Percentiles rank a stretch among this genome's conserved stretches.
phyloP scores from a whole-genome alignment of 2,888 invertebrate species.

The Bruchidius siliquastri region DNA sequence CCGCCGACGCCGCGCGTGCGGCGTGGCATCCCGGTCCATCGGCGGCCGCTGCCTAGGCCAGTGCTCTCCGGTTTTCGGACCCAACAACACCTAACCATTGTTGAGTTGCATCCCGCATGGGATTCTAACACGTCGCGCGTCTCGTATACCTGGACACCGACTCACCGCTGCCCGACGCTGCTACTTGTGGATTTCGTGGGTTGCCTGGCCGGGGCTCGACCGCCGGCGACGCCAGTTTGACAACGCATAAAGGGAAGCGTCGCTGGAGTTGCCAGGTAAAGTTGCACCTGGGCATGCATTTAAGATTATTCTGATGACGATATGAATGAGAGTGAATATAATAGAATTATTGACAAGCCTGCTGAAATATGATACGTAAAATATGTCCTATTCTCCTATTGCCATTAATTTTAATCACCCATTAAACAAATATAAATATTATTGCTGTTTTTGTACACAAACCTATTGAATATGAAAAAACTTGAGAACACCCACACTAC shows the following conservation, averaged over 20 bases:
- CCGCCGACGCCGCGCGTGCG: neutral
- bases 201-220: neutral
- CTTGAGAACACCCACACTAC: too few relatives aligned
- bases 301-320: neutral
- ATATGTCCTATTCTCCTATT: too few relatives aligned
- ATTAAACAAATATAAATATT: too few relatives aligned
- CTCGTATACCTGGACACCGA: neutral
- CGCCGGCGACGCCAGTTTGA: neutral
- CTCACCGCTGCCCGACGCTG: neutral
- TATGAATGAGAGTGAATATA: too few relatives aligned
- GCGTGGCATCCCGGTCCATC: constrained; percentile 16
- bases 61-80: constrained; percentile 28
- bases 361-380: too few relatives aligned
- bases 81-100: neutral
- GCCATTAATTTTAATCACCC: too few relatives aligned
- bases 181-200: neutral
- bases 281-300: neutral
- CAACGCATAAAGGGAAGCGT: neutral
- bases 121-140: neutral
- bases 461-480: too few relatives aligned
- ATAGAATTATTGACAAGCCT: too few relatives aligned
- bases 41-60: constrained; percentile 26
- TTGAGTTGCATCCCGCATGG: neutral
- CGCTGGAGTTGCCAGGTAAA: neutral
- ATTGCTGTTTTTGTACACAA: too few relatives aligned